These are phyloP conservation scores for Lamprologus ornatipinnis DNA, from an alignment of 2,113 vertebrate species.

Conservation along the genomic window DNA sequence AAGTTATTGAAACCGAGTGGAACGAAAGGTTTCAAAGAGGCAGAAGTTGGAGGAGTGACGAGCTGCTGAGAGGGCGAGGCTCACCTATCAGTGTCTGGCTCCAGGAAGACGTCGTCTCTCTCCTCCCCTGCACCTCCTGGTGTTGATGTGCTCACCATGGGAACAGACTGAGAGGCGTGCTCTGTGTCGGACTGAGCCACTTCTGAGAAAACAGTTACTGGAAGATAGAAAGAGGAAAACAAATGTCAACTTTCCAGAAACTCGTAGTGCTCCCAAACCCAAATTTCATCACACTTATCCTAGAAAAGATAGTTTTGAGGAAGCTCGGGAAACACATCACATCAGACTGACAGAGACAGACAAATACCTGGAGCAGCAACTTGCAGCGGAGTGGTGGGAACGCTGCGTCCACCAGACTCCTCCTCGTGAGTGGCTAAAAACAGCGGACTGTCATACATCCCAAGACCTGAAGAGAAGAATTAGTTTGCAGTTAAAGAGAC, in stretches of 20 bases:
- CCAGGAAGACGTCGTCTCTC: slow-evolving; percentile 83
- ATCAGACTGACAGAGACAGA: not conserved
- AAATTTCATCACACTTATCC: not conserved
- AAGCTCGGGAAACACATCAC: not conserved
- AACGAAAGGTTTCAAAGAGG: not conserved
- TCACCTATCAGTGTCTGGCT: slow-evolving; percentile 87
- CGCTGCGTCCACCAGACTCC: slow-evolving; percentile 85
- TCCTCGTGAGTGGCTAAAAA: slow-evolving; percentile 85
- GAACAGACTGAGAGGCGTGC: slow-evolving; percentile 90
- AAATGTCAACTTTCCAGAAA: fast-evolving
- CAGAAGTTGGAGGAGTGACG: not conserved
- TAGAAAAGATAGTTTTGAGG: not conserved
- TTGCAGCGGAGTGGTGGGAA: slow-evolving; percentile 87
- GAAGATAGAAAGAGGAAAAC: not conserved
- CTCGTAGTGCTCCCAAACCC: not conserved
- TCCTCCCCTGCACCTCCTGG: slow-evolving; percentile 79
- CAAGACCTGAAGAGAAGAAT: slow-evolving; percentile 74
- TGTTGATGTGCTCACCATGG: slow-evolving; percentile 90
- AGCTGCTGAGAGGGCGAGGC: not conserved
- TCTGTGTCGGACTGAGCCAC: slow-evolving; percentile 78
- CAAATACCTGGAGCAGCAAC: slow-evolving; percentile 78
- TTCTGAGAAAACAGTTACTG: slow-evolving; percentile 83
- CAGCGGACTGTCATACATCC: slow-evolving; percentile 88
- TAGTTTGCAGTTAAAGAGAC: not conserved
- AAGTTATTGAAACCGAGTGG: not conserved